Conservation (phyloP, 1,140 invertebrate genomes). For the Holcopasites calliopsidis region DNA sequence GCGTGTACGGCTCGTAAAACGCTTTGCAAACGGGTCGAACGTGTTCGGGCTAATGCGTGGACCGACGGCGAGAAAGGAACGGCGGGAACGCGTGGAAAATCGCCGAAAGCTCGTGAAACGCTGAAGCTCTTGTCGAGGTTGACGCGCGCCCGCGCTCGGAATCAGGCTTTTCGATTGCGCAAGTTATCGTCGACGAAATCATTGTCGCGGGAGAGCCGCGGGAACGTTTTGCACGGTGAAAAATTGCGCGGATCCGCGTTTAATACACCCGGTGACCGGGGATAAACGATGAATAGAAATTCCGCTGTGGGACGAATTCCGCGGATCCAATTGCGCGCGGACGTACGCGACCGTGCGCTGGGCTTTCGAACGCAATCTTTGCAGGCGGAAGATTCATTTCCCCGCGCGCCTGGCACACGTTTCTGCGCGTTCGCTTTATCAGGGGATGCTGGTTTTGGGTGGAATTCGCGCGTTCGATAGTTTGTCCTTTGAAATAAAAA, state of each 20-base stretch:
- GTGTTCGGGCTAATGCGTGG: background rate
- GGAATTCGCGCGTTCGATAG: too few species aligned
- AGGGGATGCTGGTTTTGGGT: too few species aligned
- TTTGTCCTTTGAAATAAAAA: too few species aligned
- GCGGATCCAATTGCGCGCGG: background rate
- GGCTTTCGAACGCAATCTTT: background rate
- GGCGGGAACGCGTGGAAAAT: background rate
- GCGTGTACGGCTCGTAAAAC: background rate
- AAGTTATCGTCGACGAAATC: slow-evolving; percentile 45
- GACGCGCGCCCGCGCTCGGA: background rate
- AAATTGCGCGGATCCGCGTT: slow-evolving; percentile 12
- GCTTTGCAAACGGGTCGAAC: slow-evolving; percentile 9
- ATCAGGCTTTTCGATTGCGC: slow-evolving; percentile 38
- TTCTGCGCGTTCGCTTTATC: too few species aligned
- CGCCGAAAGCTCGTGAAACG: background rate
- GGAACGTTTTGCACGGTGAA: slow-evolving; percentile 21
- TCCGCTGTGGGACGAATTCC: background rate
- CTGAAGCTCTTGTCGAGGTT: too few species aligned
- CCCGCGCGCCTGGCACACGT: too few species aligned
- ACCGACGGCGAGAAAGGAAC: background rate
- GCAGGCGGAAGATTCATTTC: too few species aligned
- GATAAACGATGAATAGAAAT: slow-evolving; percentile 23
- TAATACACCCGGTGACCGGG: slow-evolving; percentile 28
- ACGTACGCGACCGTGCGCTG: background rate
- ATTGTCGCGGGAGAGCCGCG: slow-evolving; percentile 13